A percentile compares a stretch with the other conserved stretches of the same genome.
Conservation (phyloP, 2,888 invertebrate species). For the Protula sp. region DNA sequence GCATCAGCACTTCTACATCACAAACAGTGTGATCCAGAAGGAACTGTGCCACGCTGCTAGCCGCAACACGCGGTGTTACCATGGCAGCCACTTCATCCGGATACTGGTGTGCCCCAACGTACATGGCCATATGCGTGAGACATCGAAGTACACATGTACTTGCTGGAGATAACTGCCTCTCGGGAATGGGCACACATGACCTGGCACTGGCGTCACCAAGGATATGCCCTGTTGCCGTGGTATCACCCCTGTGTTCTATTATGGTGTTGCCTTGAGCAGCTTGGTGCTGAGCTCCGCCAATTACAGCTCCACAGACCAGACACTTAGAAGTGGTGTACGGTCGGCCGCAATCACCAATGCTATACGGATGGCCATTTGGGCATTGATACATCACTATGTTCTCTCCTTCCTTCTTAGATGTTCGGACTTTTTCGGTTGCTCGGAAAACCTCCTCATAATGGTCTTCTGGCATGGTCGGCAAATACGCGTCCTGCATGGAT, state of each 20-base stretch:
- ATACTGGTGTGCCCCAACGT: neutral
- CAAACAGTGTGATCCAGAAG: conserved; percentile 29
- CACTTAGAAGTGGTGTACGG: neutral
- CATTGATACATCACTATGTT: conserved; percentile 18
- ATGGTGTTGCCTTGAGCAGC: neutral
- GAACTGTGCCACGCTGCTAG: conserved; percentile 10
- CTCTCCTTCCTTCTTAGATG: neutral
- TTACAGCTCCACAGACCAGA: conserved; percentile 8
- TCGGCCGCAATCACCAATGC: conserved; percentile 29
- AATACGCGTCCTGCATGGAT: conserved; percentile 14
- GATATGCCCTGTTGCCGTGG: conserved; percentile 33
- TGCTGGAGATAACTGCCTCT: conserved; percentile 29
- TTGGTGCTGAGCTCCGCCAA: conserved; percentile 10
- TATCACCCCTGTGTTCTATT: neutral
- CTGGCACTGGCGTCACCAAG: conserved; percentile 30
- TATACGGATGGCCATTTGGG: conserved; percentile 44
- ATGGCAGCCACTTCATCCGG: neutral
- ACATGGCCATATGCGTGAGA: conserved; percentile 36
- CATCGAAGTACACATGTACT: conserved; percentile 29
- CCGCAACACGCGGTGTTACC: neutral
- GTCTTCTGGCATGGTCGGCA: conserved; percentile 45
- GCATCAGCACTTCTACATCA: conserved; percentile 27
- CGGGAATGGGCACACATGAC: conserved; percentile 22
- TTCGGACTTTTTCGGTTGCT: no score
- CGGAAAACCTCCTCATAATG: conserved; percentile 26